Evolutionary conservation across 2,888 invertebrate genomes (phyloP), one percentile per base, ranked within the genome.

Genomic region (Eilema griseolum): DNA sequence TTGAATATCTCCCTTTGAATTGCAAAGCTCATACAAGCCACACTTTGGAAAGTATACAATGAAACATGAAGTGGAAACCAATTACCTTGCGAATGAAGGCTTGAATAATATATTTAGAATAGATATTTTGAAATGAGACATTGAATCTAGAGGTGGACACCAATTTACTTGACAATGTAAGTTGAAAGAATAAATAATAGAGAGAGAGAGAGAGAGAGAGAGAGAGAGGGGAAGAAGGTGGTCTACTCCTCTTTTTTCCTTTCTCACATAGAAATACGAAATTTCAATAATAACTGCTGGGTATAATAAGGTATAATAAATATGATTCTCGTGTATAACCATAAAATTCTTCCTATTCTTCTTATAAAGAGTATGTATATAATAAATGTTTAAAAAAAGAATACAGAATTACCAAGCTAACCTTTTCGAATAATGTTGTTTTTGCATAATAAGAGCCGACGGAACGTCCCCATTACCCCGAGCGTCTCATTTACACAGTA

Each of bases 401-500:
- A 52, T 63, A 64, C 33, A 63, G 24, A 24, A 60, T 63, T 63
- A 37, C 70, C 66, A 23, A 28, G 11, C 16, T 28, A 31, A 72
- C 62, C 41, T 69, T 71, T 70, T 62, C 33, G 68, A 63, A 69
- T 74, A 74, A 76, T 72, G 72, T 68, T 74, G 67, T 79, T 74
- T 72, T 79, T 75, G 66, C 78, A 73, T 76, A 74, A 70, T 71
- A 76, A 81, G 72, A 70, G 72, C 71, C 74, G 69, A 72, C 60
- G 71, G 79, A 78, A 77, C 77, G 78, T 73, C 74, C 80, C 81
- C 77, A 82, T 84, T 85, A 79, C 78, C 72, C 78, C 81, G 77
- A 66, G 69, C 76, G 81, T 83, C 83, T 84, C 85, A 83, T 85
- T 86, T 84, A 83, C 83, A 83, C 81, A 75, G 69, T 72, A 70